Evolutionary conservation across 30 jellyfish, hydroid and myxozoan species (phyloP).

Genomic region (Pelagia noctiluca): DNA sequence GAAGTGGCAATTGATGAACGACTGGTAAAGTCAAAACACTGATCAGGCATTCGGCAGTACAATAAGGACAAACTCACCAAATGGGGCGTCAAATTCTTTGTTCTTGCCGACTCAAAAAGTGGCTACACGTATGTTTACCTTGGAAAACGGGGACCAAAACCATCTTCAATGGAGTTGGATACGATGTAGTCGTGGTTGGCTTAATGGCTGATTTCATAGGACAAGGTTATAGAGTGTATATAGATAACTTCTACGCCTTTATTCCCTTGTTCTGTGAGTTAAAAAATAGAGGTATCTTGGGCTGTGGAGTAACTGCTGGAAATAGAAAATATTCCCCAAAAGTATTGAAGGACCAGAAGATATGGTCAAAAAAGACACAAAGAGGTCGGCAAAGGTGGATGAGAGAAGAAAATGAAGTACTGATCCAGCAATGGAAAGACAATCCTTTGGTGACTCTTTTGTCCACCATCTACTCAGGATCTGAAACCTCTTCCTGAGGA

Average conservation of each 20-base stretch:
- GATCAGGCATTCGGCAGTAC: constrained; percentile 58
- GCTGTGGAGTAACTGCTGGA: constrained; percentile 46
- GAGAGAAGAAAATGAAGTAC: neutral
- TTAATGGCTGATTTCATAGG: constrained; percentile 23
- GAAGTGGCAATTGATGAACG: constrained; percentile 65
- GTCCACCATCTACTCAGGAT: constrained; percentile 1
- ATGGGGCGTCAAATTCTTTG: constrained; percentile 27
- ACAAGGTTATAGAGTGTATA: constrained; percentile 34
- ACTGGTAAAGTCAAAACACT: constrained; percentile 53
- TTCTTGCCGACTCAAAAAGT: constrained; percentile 46
- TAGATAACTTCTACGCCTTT: constrained; percentile 33
- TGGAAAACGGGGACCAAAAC: constrained; percentile 26
- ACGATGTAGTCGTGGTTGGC: constrained; percentile 26
- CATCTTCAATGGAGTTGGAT: constrained; percentile 26
- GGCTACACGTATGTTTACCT: constrained; percentile 57
- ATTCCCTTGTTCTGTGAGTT: constrained; percentile 13
- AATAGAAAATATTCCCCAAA: constrained; percentile 34
- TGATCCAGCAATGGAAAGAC: constrained; percentile 25
- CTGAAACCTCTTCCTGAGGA: constrained; percentile 13
- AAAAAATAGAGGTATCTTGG: neutral
- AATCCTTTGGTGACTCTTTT: neutral
- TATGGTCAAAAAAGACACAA: too few species aligned
- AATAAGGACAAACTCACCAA: constrained; percentile 46
- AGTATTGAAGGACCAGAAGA: neutral
- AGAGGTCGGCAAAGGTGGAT: constrained; percentile 1